Evolutionary conservation across 2,797 vertebrate genomes (phyloP).

Genomic region (Gila robusta): DNA sequence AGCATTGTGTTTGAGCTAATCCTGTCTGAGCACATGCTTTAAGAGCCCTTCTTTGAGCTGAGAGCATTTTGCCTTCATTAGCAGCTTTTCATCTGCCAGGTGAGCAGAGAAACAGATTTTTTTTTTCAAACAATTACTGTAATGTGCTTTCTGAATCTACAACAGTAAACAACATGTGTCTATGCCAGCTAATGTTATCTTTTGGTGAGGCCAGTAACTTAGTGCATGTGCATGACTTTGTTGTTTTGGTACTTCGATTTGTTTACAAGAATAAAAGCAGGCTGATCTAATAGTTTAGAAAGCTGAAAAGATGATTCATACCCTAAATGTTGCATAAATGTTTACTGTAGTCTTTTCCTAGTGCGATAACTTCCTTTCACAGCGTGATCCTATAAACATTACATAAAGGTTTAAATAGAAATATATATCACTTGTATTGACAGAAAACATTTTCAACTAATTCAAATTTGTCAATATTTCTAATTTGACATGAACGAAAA

Average conservation of each 20-base stretch:
- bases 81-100: background rate
- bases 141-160: background rate
- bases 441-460: background rate
- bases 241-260: background rate
- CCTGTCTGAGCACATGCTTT: slow-evolving; percentile 14
- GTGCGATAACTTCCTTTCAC: background rate
- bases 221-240: background rate
- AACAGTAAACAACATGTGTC: background rate
- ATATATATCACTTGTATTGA: background rate
- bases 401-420: background rate
- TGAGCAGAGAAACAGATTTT: slow-evolving; percentile 16
- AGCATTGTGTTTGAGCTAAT: slow-evolving; percentile 4
- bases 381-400: background rate
- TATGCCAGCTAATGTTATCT: background rate
- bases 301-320: background rate
- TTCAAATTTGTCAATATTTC: background rate
- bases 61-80: background rate
- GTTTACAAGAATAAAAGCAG: background rate
- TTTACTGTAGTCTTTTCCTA: background rate
- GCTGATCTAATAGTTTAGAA: background rate
- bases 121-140: background rate
- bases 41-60: background rate
- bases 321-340: background rate
- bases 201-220: background rate
- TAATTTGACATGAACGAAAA: background rate